A percentile compares a stretch with the other conserved stretches of the same genome.
Conservation (phyloP, 2,113 vertebrate species). For the Riparia riparia region DNA sequence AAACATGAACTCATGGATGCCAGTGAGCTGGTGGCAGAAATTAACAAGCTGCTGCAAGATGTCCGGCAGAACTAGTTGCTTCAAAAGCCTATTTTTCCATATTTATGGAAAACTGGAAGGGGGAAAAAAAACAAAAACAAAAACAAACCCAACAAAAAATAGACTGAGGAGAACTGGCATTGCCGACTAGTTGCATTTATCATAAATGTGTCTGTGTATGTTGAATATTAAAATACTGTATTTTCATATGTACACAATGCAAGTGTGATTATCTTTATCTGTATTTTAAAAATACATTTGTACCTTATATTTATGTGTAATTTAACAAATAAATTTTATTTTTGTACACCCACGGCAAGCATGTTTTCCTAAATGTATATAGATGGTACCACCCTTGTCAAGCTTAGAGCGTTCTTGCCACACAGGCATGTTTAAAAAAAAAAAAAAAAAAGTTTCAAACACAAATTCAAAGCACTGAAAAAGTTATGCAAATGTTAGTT, state of each 20-base stretch:
- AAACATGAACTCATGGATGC: constrained; percentile 97
- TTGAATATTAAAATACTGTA: constrained; percentile 96
- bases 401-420: neutral
- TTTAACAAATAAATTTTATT: constrained; percentile 99
- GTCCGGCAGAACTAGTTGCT: constrained; percentile 91
- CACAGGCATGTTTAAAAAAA: neutral
- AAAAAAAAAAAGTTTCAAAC: neutral
- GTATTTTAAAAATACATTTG: constrained; percentile 99
- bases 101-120: constrained; percentile 67
- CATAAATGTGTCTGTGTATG: constrained; percentile 99
- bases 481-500: constrained; percentile 63
- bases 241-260: constrained; percentile 97
- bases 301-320: constrained; percentile 99
- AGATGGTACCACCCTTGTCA: constrained; percentile 30
- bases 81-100: constrained; percentile 67
- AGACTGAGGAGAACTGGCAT: constrained; percentile 81
- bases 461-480: constrained; percentile 33
- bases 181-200: constrained; percentile 93
- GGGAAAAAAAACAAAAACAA: neutral
- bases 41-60: constrained; percentile 96
- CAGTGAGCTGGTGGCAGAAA: constrained; percentile 97
- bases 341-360: constrained; percentile 94
- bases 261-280: constrained; percentile 98
- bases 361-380: constrained; percentile 79
- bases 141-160: neutral